A percentile compares a stretch with the other conserved stretches of the same genome.
Evolutionary conservation across 2,888 invertebrate genomes (phyloP).

Genomic region (Nemotelus pantherinus): DNA sequence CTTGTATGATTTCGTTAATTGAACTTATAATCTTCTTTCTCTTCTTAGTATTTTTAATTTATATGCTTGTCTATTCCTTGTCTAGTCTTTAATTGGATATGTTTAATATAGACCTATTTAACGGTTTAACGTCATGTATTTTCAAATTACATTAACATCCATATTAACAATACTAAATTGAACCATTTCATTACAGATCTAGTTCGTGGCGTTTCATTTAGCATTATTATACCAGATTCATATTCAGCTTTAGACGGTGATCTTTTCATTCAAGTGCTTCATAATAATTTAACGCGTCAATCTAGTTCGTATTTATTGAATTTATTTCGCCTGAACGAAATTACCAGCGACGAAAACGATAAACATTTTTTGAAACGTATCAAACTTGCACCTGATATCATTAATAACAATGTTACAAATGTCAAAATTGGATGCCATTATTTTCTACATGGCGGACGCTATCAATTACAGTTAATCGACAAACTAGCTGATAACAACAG

Average conservation of each 20-base stretch:
- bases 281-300: constrained; percentile 52
- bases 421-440: constrained; percentile 76
- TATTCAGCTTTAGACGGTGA: constrained; percentile 84
- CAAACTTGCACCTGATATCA: constrained; percentile 50
- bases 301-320: constrained; percentile 60
- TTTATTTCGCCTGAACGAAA: constrained; percentile 64
- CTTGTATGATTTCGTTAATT: too few species aligned
- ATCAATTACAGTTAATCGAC: constrained; percentile 66
- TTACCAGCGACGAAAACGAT: constrained; percentile 18
- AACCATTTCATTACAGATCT: constrained; percentile 57
- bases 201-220: constrained; percentile 63
- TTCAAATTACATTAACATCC: neutral
- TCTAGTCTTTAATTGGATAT: too few species aligned
- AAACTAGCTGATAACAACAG: constrained; percentile 49
- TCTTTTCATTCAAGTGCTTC: constrained; percentile 75
- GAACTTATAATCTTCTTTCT: too few species aligned
- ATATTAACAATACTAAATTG: neutral
- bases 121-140: too few species aligned
- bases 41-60: too few species aligned
- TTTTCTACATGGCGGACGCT: constrained; percentile 77
- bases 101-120: too few species aligned
- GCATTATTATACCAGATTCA: constrained; percentile 77
- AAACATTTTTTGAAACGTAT: constrained; percentile 55
- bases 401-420: constrained; percentile 60
- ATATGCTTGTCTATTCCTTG: too few species aligned